Evolutionary conservation across 2,888 invertebrate species (phyloP), one percentile per base, ranked within the genome.

Genomic region (Andrena bicolor): DNA sequence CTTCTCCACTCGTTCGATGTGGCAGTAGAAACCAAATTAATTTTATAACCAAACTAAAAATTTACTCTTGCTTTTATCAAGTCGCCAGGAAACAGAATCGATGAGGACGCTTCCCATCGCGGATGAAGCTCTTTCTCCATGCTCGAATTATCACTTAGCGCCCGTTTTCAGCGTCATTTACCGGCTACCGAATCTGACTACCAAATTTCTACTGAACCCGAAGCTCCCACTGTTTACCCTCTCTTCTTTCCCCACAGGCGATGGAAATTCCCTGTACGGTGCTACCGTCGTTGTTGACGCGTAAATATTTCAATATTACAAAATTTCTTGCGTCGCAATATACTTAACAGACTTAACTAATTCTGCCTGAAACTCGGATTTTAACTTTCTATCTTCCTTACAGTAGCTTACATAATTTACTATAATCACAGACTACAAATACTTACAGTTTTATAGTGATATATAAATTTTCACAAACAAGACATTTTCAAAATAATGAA

Each of bases 181-280:
- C 35, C 58, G 53, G 35, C 16, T 23, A 20, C 35, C 30, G 49
- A 68, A 84, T 83, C 80, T 85, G 53, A 76, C 76, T 85, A 71
- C 32, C 82, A 79, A 85, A 86, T 85, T 76, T 64, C 41, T 49
- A 61, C 35, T 23, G 23, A n/a, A 68, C 66, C 66, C 20, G 7
- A 66, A 53, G 51, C 20, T 32, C 23, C 23, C n/a, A 26, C 20
- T 28, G 20, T 20, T 7, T 13, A 4, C 51, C 20, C 23, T 13
- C 53, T 7, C 20, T 51, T 23, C 49, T 53, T 68, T 35, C 13
- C 32, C 16, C 8, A 13, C 7, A n/a, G 30, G 28, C 26, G 7
- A 68, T 30, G 32, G 23, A 68, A 68, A 53, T 53, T 53, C 68
- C 53, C 68, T 23, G 32, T 23, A 26, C 53, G 23, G 35, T 35